Evolutionary conservation across 2,888 invertebrate species (phyloP).

Genomic region (Melanophora roralis): DNA sequence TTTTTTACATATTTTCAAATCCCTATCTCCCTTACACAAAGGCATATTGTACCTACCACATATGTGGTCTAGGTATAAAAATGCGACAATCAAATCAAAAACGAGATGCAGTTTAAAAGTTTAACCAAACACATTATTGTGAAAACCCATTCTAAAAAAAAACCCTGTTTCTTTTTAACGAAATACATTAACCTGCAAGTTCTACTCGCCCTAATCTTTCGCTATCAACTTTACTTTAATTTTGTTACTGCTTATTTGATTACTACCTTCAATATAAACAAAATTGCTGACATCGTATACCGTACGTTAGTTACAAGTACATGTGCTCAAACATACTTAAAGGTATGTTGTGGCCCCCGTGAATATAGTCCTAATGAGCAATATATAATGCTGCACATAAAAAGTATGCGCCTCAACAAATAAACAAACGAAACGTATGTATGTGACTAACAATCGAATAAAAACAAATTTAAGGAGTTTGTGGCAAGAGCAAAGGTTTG

Average conservation of each 20-base stretch:
- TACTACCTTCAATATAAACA: conserved; percentile 53
- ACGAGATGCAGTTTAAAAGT: too few relatives aligned
- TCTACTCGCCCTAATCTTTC: not conserved
- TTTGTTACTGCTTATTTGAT: conserved; percentile 45
- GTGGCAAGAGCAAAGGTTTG: not conserved
- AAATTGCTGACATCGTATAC: conserved; percentile 47
- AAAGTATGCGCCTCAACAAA: conserved; percentile 15
- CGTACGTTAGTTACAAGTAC: not conserved
- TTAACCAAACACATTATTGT: too few relatives aligned
- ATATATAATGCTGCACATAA: conserved; percentile 34
- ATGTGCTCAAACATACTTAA: too few relatives aligned
- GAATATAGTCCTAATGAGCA: conserved; percentile 56
- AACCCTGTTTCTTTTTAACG: too few relatives aligned
- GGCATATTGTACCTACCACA: too few relatives aligned
- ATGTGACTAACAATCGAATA: not conserved
- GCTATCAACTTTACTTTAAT: not conserved
- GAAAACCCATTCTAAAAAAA: too few relatives aligned
- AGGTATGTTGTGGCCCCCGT: conserved; percentile 24
- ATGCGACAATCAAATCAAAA: too few relatives aligned
- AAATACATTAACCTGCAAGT: too few relatives aligned
- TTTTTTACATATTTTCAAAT: too few relatives aligned
- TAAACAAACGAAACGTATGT: conserved; percentile 18
- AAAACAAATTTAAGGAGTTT: conserved; percentile 27
- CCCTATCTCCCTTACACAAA: too few relatives aligned
- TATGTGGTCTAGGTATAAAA: too few relatives aligned